A percentile compares a stretch with the other conserved stretches of the same genome.
Evolutionary conservation across 92 coral and sea anemone genomes (phyloP).

Genomic region (Ricordea florida): DNA sequence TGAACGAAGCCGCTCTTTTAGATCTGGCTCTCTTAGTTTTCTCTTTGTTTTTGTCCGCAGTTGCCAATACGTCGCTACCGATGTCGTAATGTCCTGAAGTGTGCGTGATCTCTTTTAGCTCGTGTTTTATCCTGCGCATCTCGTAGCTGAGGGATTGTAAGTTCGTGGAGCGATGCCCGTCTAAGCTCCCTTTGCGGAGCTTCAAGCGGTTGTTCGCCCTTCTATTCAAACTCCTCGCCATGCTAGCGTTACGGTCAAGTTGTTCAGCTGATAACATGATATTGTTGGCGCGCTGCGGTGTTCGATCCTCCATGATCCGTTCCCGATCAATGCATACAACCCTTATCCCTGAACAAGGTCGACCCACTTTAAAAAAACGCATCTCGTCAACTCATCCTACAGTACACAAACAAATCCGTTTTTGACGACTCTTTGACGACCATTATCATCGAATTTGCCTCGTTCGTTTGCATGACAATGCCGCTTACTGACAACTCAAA

Average conservation of each 20-base stretch:
- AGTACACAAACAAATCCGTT: slow-evolving; percentile 1
- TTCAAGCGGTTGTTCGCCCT: slow-evolving; percentile 67
- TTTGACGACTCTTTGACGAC: slow-evolving; percentile 16
- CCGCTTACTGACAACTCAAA: background rate
- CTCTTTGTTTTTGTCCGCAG: background rate
- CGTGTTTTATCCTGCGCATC: slow-evolving; percentile 77
- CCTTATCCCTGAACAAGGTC: too few relatives aligned
- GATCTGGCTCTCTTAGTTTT: background rate
- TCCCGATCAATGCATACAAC: too few relatives aligned
- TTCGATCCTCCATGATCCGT: slow-evolving; percentile 69
- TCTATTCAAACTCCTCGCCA: slow-evolving; percentile 74
- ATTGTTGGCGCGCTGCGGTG: slow-evolving; percentile 45
- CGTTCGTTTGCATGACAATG: slow-evolving; percentile 34
- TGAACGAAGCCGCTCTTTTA: background rate
- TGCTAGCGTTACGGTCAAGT: slow-evolving; percentile 73
- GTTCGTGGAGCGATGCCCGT: slow-evolving; percentile 55
- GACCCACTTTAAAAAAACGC: too few relatives aligned
- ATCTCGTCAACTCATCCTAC: too few relatives aligned
- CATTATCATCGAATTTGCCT: background rate
- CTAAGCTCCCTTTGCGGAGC: slow-evolving; percentile 56
- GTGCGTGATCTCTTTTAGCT: slow-evolving; percentile 79
- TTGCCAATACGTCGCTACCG: background rate
- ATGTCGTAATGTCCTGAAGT: slow-evolving; percentile 61
- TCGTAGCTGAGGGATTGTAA: slow-evolving; percentile 79
- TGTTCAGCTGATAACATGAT: slow-evolving; percentile 62